These are phyloP conservation scores for Steinernema feltiae DNA, from an alignment of 1,140 invertebrate species.

Conservation along the genomic window DNA sequence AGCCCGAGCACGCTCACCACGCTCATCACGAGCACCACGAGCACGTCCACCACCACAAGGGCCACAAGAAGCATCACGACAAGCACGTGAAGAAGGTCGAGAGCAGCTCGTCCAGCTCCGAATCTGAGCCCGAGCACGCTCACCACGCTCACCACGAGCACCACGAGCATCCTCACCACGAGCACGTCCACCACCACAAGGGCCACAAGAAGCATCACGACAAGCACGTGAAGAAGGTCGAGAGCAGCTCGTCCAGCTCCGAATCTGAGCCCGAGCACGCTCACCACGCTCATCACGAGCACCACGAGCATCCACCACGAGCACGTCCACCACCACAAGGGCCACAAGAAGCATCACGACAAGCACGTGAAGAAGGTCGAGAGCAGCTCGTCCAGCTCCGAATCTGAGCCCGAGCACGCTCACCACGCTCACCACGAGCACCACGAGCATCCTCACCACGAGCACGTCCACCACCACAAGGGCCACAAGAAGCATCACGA, in stretches of 20 bases:
- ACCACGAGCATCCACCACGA: no score
- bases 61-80: background rate
- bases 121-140: slow-evolving; percentile 4
- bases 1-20: background rate
- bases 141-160: background rate
- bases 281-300: background rate
- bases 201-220: background rate
- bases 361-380: no score
- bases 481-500: no score
- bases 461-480: no score
- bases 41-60: background rate
- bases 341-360: no score
- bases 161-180: background rate
- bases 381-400: no score
- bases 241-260: background rate
- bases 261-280: background rate
- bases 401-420: no score
- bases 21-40: background rate
- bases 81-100: background rate
- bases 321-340: no score
- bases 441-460: no score
- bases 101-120: background rate
- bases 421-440: background rate
- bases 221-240: background rate
- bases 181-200: no score